Percentiles rank a stretch among this genome's conserved stretches.
Conservation (phyloP, 2,797 vertebrate genomes). For the Chloroceryle amazona region DNA sequence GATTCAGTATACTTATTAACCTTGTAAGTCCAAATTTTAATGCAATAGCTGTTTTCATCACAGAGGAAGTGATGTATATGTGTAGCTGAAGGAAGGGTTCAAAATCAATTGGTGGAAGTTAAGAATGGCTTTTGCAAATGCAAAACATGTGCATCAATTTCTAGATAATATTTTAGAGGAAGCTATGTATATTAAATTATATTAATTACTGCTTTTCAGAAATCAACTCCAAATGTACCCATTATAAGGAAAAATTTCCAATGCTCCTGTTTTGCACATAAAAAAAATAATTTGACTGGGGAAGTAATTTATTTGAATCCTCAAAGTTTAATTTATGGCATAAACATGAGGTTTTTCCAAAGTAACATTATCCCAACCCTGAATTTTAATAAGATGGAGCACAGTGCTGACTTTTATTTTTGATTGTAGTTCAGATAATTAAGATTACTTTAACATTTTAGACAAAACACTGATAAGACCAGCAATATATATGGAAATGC, state of each 20-base stretch:
- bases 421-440: constrained; percentile 51
- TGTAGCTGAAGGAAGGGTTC: background rate
- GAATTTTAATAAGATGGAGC: constrained; percentile 63
- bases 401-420: constrained; percentile 53
- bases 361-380: background rate
- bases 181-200: background rate
- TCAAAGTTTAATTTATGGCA: constrained; percentile 57
- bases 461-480: constrained; percentile 69
- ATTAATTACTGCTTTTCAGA: constrained; percentile 28
- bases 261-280: background rate
- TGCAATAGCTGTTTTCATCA: background rate
- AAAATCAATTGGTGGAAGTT: constrained; percentile 5
- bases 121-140: background rate
- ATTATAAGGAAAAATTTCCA: constrained; percentile 2
- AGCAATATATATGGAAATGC: constrained; percentile 75
- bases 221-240: background rate
- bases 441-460: constrained; percentile 67
- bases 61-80: background rate
- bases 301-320: constrained; percentile 63
- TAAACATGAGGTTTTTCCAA: constrained; percentile 45
- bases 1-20: background rate
- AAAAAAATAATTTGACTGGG: constrained; percentile 35
- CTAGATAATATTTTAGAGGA: background rate
- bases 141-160: background rate
- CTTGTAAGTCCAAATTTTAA: background rate